These are phyloP conservation scores for Euproctis similis DNA, from an alignment of 2,888 invertebrate genomes.

Conservation along the genomic window DNA sequence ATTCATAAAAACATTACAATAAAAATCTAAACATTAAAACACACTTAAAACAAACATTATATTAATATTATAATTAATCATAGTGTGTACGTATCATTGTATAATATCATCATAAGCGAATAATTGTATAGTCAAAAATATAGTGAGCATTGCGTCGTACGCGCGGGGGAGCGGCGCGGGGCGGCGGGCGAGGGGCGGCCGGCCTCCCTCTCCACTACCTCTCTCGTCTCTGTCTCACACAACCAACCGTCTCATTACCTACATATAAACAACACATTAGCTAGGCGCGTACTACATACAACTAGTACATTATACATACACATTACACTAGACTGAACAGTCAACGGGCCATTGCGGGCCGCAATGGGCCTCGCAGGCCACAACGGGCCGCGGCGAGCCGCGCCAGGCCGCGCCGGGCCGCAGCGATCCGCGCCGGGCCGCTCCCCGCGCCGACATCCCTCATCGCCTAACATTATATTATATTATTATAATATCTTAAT, in stretches of 20 bases:
- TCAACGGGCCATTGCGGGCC: conserved; percentile 40
- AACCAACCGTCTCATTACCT: conserved; percentile 11
- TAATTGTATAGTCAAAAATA: conserved; percentile 75
- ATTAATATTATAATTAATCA: conserved; percentile 74
- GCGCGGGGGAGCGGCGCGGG: conserved; percentile 42
- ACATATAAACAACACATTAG: conserved; percentile 28
- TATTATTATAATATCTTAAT: conserved; percentile 70
- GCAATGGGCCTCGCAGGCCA: conserved; percentile 25
- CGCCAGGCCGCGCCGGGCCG: conserved; percentile 23
- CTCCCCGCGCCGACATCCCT: conserved; percentile 51
- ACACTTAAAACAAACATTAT: conserved; percentile 77
- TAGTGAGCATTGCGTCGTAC: conserved; percentile 69
- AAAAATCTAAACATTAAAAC: conserved; percentile 77
- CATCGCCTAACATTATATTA: conserved; percentile 51
- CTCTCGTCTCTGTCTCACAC: neutral
- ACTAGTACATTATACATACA: no score
- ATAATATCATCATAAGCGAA: conserved; percentile 74
- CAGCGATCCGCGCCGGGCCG: no score
- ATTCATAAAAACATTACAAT: conserved; percentile 77
- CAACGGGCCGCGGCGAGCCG: conserved; percentile 40
- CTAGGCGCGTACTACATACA: conserved; percentile 25
- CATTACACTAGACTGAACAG: conserved; percentile 35
- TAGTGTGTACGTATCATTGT: conserved; percentile 74
- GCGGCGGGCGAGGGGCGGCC: conserved; percentile 1
- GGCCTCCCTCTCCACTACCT: neutral